These are phyloP conservation scores for Sylvia atricapilla DNA, from an alignment of 2,113 vertebrate genomes.

Conservation along the genomic window DNA sequence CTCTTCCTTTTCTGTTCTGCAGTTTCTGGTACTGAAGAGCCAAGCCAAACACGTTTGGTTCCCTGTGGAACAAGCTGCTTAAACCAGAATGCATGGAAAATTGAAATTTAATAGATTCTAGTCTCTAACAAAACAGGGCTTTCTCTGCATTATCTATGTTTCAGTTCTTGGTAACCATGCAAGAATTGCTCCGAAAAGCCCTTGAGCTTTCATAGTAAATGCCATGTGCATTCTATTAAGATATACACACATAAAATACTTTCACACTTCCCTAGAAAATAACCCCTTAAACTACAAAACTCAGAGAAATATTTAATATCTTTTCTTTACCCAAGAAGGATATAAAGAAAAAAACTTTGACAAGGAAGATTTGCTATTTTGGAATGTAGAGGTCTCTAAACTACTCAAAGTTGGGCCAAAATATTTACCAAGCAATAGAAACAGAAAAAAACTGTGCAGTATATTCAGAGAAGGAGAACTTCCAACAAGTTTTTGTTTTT, in stretches of 20 bases:
- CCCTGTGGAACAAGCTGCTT: background rate
- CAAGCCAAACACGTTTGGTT: background rate
- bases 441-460: background rate
- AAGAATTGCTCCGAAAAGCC: background rate
- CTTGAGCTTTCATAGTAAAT: background rate
- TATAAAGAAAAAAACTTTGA: background rate
- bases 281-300: background rate
- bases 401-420: background rate
- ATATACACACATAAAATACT: background rate
- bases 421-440: background rate
- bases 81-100: background rate
- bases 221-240: background rate
- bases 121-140: background rate
- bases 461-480: background rate
- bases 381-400: background rate
- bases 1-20: background rate
- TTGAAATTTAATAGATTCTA: background rate
- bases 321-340: background rate
- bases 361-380: background rate
- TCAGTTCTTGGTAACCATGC: background rate
- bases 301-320: background rate
- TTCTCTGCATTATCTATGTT: background rate
- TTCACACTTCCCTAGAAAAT: background rate
- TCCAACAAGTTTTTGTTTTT: background rate
- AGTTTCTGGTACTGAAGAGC: background rate